These are phyloP conservation scores for Ictalurus punctatus DNA, from an alignment of 2,113 vertebrate species.

Conservation along the genomic window DNA sequence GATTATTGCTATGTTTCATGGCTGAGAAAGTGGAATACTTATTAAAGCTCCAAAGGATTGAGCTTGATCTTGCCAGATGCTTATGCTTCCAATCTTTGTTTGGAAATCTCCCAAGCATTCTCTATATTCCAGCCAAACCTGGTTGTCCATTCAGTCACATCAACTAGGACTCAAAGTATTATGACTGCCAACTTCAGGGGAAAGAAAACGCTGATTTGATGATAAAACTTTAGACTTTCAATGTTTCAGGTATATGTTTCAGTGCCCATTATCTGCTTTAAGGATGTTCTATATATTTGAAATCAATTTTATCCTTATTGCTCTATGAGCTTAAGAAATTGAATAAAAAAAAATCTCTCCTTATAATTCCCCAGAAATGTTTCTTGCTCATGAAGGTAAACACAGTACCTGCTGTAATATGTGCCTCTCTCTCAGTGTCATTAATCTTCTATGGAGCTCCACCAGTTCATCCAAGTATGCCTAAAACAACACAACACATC, in stretches of 20 bases:
- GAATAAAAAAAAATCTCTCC: not conserved
- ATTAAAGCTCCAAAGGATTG: slow-evolving; percentile 47
- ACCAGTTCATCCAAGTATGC: slow-evolving; percentile 95
- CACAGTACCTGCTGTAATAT: slow-evolving; percentile 89
- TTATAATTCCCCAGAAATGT: not conserved
- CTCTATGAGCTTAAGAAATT: not conserved
- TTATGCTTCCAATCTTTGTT: slow-evolving; percentile 30
- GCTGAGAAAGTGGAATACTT: slow-evolving; percentile 52
- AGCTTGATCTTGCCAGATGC: slow-evolving; percentile 47
- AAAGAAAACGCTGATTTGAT: not conserved
- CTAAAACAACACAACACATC: slow-evolving; percentile 69
- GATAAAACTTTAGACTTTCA: not conserved
- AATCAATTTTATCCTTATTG: not conserved
- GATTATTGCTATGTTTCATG: slow-evolving; percentile 58
- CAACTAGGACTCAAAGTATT: slow-evolving; percentile 27
- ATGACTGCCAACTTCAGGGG: not conserved
- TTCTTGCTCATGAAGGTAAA: slow-evolving; percentile 12
- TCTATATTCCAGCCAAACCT: not conserved
- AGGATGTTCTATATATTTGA: not conserved
- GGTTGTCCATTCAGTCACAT: slow-evolving; percentile 30
- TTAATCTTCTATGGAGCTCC: slow-evolving; percentile 95
- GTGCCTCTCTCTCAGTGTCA: slow-evolving; percentile 92
- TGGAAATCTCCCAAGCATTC: slow-evolving; percentile 25
- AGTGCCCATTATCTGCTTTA: not conserved
- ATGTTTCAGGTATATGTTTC: slow-evolving; percentile 1